Percentiles rank a stretch among this genome's conserved stretches.
These are phyloP conservation scores for Anastrepha ludens DNA, from an alignment of 1,140 invertebrate species.

Conservation along the genomic window DNA sequence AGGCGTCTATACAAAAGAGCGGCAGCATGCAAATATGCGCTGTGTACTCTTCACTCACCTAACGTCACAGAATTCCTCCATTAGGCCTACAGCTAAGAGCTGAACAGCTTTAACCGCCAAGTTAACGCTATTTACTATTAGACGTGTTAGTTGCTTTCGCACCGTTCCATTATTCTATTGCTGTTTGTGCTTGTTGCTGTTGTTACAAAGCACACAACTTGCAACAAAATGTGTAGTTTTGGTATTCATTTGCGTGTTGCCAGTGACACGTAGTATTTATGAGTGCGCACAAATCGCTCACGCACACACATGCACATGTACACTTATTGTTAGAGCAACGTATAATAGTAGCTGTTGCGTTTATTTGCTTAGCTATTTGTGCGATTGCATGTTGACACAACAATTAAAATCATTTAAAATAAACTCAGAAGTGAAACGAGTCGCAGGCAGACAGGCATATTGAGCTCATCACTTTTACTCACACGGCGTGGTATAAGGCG, in stretches of 20 bases:
- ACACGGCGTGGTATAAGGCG: too few relatives aligned
- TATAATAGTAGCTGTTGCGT: not conserved
- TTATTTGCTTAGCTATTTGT: not conserved
- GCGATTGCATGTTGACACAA: slow-evolving; percentile 51
- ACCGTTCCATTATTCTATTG: not conserved
- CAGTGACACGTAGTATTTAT: slow-evolving; percentile 50
- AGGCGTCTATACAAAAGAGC: not conserved
- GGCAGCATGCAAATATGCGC: slow-evolving; percentile 1
- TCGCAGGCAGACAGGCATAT: not conserved
- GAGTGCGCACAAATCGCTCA: not conserved
- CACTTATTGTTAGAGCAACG: slow-evolving; percentile 20
- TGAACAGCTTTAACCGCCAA: slow-evolving; percentile 39
- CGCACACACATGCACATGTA: not conserved
- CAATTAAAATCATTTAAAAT: slow-evolving; percentile 54
- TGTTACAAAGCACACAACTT: slow-evolving; percentile 6
- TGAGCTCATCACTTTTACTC: not conserved
- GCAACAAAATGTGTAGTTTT: slow-evolving; percentile 45
- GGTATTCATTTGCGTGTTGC: slow-evolving; percentile 51
- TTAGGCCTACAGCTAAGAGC: not conserved
- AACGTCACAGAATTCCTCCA: not conserved
- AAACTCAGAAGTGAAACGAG: not conserved
- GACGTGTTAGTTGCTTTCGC: slow-evolving; percentile 9
- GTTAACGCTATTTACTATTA: slow-evolving; percentile 31
- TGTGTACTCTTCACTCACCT: not conserved
- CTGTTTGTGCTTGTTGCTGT: not conserved